Conservation (phyloP, 2,113 vertebrate species). For the Dromaius novaehollandiae region DNA sequence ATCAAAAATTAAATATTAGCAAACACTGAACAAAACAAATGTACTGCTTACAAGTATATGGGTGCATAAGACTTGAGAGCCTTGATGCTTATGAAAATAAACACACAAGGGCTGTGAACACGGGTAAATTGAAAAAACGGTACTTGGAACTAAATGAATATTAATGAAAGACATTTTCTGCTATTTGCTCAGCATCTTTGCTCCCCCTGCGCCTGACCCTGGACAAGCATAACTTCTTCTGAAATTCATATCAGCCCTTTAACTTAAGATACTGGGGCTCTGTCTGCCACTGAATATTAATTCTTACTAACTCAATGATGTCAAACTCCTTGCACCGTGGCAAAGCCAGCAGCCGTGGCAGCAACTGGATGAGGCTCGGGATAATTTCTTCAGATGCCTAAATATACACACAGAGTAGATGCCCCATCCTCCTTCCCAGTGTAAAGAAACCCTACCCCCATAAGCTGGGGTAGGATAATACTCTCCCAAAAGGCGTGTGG, state of each 20-base stretch:
- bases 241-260: conserved; percentile 15
- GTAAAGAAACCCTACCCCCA: neutral
- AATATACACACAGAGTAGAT: fast-evolving
- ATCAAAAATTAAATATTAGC: neutral
- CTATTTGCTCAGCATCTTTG: conserved; percentile 44
- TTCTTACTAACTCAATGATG: neutral
- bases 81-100: neutral
- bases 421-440: neutral
- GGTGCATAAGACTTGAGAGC: neutral
- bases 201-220: conserved; percentile 8
- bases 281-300: neutral
- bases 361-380: neutral
- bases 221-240: neutral
- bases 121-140: neutral
- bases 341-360: neutral
- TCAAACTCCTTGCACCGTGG: neutral
- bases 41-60: neutral
- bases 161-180: conserved; percentile 52
- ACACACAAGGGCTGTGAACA: neutral
- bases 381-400: neutral
- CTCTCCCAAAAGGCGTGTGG: neutral
- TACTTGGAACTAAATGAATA: conserved; percentile 15
- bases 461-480: fast-evolving
- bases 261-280: neutral
- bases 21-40: neutral